Base-by-base conservation (phyloP, 2,888 invertebrate genomes). In the Creontiades dilutus region DNA sequence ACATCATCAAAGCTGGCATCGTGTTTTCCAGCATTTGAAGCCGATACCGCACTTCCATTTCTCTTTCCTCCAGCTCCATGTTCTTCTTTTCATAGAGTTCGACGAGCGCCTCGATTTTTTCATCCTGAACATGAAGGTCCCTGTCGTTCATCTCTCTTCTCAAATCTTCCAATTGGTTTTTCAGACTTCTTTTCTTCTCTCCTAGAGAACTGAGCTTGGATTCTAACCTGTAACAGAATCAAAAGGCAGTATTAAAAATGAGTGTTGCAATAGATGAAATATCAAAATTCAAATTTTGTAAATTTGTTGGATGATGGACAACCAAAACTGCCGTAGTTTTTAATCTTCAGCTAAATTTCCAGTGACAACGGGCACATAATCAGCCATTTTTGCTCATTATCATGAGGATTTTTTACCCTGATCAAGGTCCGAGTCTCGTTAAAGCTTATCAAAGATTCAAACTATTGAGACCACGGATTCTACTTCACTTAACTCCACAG, bases 1-100 rank as follows among this genome's bases (percentile, higher is more conserved):
- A 96, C 37, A 95, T 94, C 92, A 95, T 94, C 88, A 96, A 93
- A 0, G 95, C 95, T 0, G 96, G 96, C 91, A 96, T 94, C 11
- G 95, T 95, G 91, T 94, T 94, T 92, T 95, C 95, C 89, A 96
- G 93, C 91, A 95, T 94, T 88, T 95, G 94, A 86, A 96, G 92
- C 90, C 95, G 94, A 82, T 94, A 93, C 86, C 94, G 93, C 81
- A 95, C 93, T 91, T 95, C 95, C 90, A 93, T 93, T 89, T 94
- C 94, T 48, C 93, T 93, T 90, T 94, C 95, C 94, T 95, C 93
- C 93, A 95, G 92, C 90, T 93, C 93, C 68, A 93, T 93, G 91
- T 94, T 94, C 92, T 93, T 93, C 86, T 95, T 94, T 93, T 95
- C 95, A 92, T 94, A 94, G 80, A 94, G 93, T 90, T 94, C 94